A percentile compares a stretch with the other conserved stretches of the same genome.
These are phyloP conservation scores for Esox masquinongy DNA, from an alignment of 2,797 vertebrate species.

Conservation along the genomic window DNA sequence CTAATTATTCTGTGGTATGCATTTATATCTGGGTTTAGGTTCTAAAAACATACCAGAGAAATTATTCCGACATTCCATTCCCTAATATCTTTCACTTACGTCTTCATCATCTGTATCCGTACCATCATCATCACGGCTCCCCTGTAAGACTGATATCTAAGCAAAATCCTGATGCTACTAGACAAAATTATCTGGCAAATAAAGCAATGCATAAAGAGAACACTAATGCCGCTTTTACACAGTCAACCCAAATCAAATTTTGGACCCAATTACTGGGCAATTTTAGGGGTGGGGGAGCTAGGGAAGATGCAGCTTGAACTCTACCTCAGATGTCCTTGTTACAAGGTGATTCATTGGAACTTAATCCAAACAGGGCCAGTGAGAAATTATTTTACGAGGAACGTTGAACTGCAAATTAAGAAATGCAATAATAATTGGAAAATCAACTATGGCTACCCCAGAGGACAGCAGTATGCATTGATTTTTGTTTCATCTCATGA, in stretches of 20 bases:
- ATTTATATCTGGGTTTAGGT: slow-evolving; percentile 15
- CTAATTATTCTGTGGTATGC: slow-evolving; percentile 36
- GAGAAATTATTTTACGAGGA: not conserved
- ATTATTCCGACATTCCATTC: slow-evolving; percentile 22
- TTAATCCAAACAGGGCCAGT: slow-evolving; percentile 4
- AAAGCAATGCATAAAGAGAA: too few species aligned
- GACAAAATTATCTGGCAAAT: too few species aligned
- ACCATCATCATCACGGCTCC: slow-evolving; percentile 57
- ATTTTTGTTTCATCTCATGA: not conserved
- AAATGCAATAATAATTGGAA: not conserved
- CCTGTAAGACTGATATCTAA: slow-evolving; percentile 74
- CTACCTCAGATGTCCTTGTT: not conserved
- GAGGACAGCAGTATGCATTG: not conserved
- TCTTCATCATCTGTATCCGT: slow-evolving; percentile 74
- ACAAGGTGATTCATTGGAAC: not conserved
- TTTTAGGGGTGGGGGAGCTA: too few species aligned
- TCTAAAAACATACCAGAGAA: slow-evolving; percentile 47
- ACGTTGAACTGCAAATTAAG: not conserved
- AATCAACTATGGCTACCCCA: not conserved
- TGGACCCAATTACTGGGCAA: too few species aligned
- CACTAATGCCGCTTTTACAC: too few species aligned
- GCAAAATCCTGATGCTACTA: slow-evolving; percentile 53
- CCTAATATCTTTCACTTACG: slow-evolving; percentile 69
- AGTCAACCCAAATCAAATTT: too few species aligned
- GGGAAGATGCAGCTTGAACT: too few species aligned